Evolutionary conservation across 2,113 vertebrate species (phyloP), one percentile per base, ranked within the genome.

Genomic region (Aplodontia rufa): DNA sequence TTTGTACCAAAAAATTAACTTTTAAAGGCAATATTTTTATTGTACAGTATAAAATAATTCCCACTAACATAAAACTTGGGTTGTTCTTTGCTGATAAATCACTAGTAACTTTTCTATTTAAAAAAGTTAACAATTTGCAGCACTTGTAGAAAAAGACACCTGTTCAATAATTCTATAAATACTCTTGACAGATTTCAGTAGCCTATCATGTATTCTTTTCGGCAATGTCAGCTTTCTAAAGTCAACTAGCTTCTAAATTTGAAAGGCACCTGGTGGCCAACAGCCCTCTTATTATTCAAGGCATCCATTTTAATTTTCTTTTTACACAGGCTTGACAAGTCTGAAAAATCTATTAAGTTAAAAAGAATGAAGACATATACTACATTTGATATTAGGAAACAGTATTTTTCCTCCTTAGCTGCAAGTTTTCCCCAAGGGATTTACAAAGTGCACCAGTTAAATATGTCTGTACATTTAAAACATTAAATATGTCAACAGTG

Each of bases 391-490:
- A 97, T 95, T 94, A 97, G 97, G 96, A 98, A 98, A 98, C 95
- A 97, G 55, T 66, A 97, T 97, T 97, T 95, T 28, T 68, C 17
- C 58, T 81, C 91, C 45, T 90, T 98, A 98, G 98, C 98, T 97
- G 95, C 98, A 98, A 91, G 97, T 98, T 88, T 98, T 97, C 98
- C 98, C 97, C 97, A 97, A 95, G 98, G 98, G 97, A 98, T 98
- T 97, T 98, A 98, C 95, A 99, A 98, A 99, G 98, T 98, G 98
- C 98, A 98, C 97, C 95, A 98, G 98, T 98, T 98, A 98, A 98
- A 98, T 98, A 98, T 45, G 83, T 98, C 98, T 98, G 97, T 99
- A 99, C 98, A 98, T 98, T 98, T 96, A 96, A 98, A 98, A 98
- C 97, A 98, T 99, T 99, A 99, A 99, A 98, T 99, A 99, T 98